Evolutionary conservation across 2,888 invertebrate species (phyloP).

Genomic region (Ormyrus rosae): DNA sequence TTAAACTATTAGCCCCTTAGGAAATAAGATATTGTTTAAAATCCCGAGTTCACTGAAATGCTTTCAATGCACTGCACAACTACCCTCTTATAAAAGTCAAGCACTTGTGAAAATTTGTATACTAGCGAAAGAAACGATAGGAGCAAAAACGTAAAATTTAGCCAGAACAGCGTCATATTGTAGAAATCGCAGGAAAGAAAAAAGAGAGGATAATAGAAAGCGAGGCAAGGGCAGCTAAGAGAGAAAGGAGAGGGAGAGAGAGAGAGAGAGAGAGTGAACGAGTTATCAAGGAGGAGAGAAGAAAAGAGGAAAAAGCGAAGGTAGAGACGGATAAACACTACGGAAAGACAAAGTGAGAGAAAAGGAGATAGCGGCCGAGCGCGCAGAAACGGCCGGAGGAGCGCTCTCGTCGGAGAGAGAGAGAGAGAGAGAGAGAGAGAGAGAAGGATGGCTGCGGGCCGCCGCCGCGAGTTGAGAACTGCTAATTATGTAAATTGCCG

Average conservation of each 20-base stretch:
- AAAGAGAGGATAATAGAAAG: constrained; percentile 18
- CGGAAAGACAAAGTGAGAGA: constrained; percentile 48
- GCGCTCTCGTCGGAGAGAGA: background rate
- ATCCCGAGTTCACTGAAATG: too few species aligned
- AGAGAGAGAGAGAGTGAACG: background rate
- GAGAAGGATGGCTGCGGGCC: constrained; percentile 61
- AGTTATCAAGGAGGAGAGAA: constrained; percentile 13
- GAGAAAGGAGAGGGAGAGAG: background rate
- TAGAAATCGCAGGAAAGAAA: background rate
- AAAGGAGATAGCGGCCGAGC: constrained; percentile 34
- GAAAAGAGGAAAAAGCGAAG: constrained; percentile 8
- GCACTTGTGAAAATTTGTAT: too few species aligned
- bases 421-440: constrained; percentile 52
- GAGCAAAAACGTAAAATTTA: too few species aligned
- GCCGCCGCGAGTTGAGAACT: constrained; percentile 72
- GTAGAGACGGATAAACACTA: constrained; percentile 36
- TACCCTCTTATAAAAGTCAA: too few species aligned
- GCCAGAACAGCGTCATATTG: too few species aligned
- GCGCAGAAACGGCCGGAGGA: too few species aligned
- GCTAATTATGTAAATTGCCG: constrained; percentile 76
- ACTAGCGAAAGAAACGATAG: too few species aligned
- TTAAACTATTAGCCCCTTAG: too few species aligned
- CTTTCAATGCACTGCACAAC: too few species aligned
- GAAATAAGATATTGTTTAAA: too few species aligned
- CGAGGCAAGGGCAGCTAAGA: background rate